Evolutionary conservation across 2,888 invertebrate species (phyloP), one percentile per base, ranked within the genome.

Genomic region (Calameuta idolon): DNA sequence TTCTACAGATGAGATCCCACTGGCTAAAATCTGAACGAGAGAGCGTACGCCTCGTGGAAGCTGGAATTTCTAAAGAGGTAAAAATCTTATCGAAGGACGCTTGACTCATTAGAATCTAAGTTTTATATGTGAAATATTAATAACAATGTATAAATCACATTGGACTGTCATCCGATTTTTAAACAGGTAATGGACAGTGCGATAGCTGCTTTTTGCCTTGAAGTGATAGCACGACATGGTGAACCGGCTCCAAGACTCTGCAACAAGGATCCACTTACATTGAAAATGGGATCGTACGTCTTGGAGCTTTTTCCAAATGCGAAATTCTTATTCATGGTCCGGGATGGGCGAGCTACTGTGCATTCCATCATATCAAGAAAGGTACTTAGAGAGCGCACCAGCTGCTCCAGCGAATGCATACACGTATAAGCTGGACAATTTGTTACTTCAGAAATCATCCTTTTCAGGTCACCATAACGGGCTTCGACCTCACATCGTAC

Each of bases 191-290:
- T 99, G 91, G 98, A 99, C 92, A 96, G 97, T 88, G 99, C 99
- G 77, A 97, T 99, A 87, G 97, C 98, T 69, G 97, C 99, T 74
- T 99, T 99, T 93, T 98, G 98, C 89, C 93, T 99, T 83, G 98
- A 99, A 93, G 97, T 98, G 89, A 98, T 99, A 87, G 98, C 97
- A 80, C 96, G 96, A 85, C 99, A 99, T 92, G 99, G 99, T 73
- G 98, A 98, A 88, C 96, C 98, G 37, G 99, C 99, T 77, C 95
- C 97, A 81, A 94, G 98, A 76, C 94, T 99, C 82, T 99, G 99
- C 94, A 99, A 99, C 94, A 99, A 99, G 93, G 99, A 99, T 93
- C 99, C 99, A 76, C 95, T 99, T 85, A 98, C 98, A 79, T 94
- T 99, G 85, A 99, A 99, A 93, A 98, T 98, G 94, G 98, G 98